phyloP scores from a whole-genome alignment of 2,113 vertebrate genomes.

The Sialia sialis region DNA sequence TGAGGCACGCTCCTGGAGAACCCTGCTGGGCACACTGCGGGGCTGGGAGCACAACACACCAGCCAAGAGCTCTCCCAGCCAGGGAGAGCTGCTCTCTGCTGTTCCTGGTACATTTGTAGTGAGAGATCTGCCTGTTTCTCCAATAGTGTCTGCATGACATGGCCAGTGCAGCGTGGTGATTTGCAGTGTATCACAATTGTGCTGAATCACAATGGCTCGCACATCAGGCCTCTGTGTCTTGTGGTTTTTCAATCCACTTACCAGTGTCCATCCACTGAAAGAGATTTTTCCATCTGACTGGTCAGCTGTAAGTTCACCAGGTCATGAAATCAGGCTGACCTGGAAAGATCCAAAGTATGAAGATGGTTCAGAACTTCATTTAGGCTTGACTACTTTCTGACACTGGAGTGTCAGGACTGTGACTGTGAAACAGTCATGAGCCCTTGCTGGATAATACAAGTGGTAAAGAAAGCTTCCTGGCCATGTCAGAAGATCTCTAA shows the following conservation, averaged over 20 bases:
- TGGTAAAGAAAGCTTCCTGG: not conserved
- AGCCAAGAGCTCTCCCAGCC: not conserved
- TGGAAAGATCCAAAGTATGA: not conserved
- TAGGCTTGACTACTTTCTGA: not conserved
- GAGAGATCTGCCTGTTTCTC: not conserved
- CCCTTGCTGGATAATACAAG: not conserved
- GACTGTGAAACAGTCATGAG: not conserved
- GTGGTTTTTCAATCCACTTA: not conserved
- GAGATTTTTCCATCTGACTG: not conserved
- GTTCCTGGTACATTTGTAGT: not conserved
- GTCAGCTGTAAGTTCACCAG: not conserved
- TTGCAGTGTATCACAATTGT: not conserved
- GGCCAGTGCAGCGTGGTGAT: not conserved
- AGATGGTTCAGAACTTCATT: not conserved
- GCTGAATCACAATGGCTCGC: not conserved
- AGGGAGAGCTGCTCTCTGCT: not conserved
- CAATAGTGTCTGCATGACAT: not conserved
- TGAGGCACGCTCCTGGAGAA: not conserved
- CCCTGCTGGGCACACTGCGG: not conserved
- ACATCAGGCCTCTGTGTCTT: not conserved
- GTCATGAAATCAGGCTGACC: not conserved
- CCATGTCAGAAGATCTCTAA: not conserved
- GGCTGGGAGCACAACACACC: not conserved
- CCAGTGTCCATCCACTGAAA: not conserved
- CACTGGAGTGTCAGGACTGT: not conserved